A percentile compares a stretch with the other conserved stretches of the same genome.
Conservation (phyloP, 2,888 invertebrate species). For the Drosophila tripunctata region DNA sequence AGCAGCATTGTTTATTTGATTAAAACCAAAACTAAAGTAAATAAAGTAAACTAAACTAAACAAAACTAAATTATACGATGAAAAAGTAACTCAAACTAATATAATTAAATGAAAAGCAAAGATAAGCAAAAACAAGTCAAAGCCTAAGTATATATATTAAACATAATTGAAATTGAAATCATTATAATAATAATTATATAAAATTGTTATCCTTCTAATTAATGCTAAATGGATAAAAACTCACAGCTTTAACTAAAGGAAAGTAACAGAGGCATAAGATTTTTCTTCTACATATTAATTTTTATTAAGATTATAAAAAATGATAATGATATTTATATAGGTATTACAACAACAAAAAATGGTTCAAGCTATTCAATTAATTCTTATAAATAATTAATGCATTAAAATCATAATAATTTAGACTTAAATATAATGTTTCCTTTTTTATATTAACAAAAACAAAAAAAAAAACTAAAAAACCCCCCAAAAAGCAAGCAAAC, state of each 20-base stretch:
- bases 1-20: slow-evolving; percentile 54
- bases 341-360: slow-evolving; percentile 61
- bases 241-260: slow-evolving; percentile 81
- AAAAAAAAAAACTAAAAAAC: slow-evolving; percentile 15
- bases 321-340: slow-evolving; percentile 69
- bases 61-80: slow-evolving; percentile 36
- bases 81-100: too few relatives aligned
- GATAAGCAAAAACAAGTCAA: too few relatives aligned
- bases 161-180: slow-evolving; percentile 36
- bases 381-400: slow-evolving; percentile 67
- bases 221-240: slow-evolving; percentile 79
- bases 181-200: slow-evolving; percentile 49
- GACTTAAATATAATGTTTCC: slow-evolving; percentile 73
- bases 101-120: slow-evolving; percentile 15
- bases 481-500: slow-evolving; percentile 44
- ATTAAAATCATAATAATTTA: slow-evolving; percentile 78
- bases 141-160: slow-evolving; percentile 57
- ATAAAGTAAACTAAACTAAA: slow-evolving; percentile 36
- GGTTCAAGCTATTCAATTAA: slow-evolving; percentile 80
- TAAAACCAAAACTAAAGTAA: background rate
- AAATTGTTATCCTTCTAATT: slow-evolving; percentile 79
- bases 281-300: slow-evolving; percentile 80
- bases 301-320: slow-evolving; percentile 73
- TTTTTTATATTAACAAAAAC: slow-evolving; percentile 72
- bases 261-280: slow-evolving; percentile 77